Conservation (phyloP, 2,797 vertebrate genomes). For the Cetoscarus ocellatus region DNA sequence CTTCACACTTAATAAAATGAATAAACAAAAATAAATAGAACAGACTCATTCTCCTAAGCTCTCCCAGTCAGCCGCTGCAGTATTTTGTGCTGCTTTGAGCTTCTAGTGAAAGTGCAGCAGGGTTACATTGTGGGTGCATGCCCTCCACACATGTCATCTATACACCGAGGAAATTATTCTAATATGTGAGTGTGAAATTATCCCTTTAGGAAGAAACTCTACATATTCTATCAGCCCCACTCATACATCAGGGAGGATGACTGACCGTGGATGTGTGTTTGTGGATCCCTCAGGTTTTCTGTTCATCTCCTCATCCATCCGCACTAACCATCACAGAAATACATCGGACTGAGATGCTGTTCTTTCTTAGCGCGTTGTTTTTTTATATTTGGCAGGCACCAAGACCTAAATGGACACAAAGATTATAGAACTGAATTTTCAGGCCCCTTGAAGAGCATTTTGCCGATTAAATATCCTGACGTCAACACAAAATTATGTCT, state of each 20-base stretch:
- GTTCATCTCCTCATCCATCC: constrained; percentile 31
- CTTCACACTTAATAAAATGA: constrained; percentile 7
- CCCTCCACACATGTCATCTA: constrained; percentile 67
- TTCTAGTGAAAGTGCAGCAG: constrained; percentile 44
- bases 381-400: background rate
- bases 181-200: constrained; percentile 68
- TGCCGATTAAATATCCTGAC: no score
- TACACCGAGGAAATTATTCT: constrained; percentile 68
- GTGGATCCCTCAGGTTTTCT: constrained; percentile 35
- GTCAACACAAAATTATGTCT: no score
- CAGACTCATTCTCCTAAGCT: background rate
- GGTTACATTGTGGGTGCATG: constrained; percentile 55
- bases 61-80: constrained; percentile 9
- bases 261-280: constrained; percentile 22
- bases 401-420: background rate
- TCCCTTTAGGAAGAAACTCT: constrained; percentile 58
- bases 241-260: constrained; percentile 44
- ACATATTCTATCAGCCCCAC: constrained; percentile 61
- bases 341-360: constrained; percentile 24
- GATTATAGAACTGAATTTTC: background rate
- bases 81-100: constrained; percentile 19
- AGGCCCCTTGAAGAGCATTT: no score
- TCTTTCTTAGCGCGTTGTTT: background rate
- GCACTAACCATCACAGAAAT: constrained; percentile 41
- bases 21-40: background rate